Evolutionary conservation across 2,888 invertebrate genomes (phyloP), one percentile per base, ranked within the genome.

Genomic region (Cheilosia urbana): DNA sequence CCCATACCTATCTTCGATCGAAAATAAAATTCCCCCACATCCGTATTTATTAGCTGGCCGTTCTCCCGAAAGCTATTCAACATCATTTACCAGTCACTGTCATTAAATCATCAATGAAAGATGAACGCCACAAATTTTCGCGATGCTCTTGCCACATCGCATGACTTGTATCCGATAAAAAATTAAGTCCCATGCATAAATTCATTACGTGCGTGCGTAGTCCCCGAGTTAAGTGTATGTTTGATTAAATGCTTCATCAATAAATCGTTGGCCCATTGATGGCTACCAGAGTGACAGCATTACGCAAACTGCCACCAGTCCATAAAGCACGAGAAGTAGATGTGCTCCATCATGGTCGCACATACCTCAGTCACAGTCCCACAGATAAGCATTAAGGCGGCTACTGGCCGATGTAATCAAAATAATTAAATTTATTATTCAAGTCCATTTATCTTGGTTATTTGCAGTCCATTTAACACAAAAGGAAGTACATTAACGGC

Each of bases 381-480:
- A 53, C 21, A 30, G n/a, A 40, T 24, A 51, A 27, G 53, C 21
- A 34, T 53, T 42, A 69, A 71, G 76, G 63, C 58, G 27, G 27
- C 27, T 27, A 27, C 72, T 77, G 55, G 60, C 13, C 57, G 45
- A 65, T 83, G 87, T 88, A 89, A 88, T 89, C 87, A 88, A 87
- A 89, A 88, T 89, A 88, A 89, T 88, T 88, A 88, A 88, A 89
- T 88, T 88, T 89, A 88, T 88, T 89, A 88, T 88, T 88, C 88
- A 88, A 88, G 87, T 87, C 85, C 87, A 88, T 89, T 88, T 87
- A 88, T 89, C 89, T 87, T 87, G 68, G 69, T 80, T 84, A 84
- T 75, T 71, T 84, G 84, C 80, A 84, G 84, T 84, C 84, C 84
- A 80, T 80, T 84, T 84, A 84, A 84, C 80, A 71, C 80, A 71